These are phyloP conservation scores for Nephrocerus scutellatus DNA, from an alignment of 2,888 invertebrate genomes.

Conservation along the genomic window DNA sequence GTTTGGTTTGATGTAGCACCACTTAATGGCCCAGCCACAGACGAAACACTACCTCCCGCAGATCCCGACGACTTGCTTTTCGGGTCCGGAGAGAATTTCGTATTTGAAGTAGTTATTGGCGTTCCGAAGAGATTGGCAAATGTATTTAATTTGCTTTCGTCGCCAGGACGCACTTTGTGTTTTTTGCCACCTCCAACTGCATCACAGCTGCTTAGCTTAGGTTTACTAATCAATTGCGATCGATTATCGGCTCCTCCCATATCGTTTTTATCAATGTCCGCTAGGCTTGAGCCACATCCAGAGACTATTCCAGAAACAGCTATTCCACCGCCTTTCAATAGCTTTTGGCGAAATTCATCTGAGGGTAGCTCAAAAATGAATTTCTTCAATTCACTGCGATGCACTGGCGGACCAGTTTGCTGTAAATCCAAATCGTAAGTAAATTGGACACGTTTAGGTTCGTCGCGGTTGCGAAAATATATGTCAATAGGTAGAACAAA, in stretches of 20 bases:
- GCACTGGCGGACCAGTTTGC: constrained; percentile 64
- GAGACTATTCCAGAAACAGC: constrained; percentile 40
- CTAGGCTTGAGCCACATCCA: constrained; percentile 17
- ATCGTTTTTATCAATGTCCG: constrained; percentile 53
- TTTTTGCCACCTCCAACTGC: constrained; percentile 47
- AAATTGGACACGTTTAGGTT: constrained; percentile 77
- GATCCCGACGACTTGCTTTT: too few relatives aligned
- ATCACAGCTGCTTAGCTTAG: constrained; percentile 51
- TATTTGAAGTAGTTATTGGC: constrained; percentile 63
- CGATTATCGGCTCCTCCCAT: constrained; percentile 51
- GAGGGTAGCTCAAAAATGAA: constrained; percentile 77
- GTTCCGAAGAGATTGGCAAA: constrained; percentile 78
- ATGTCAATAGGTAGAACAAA: constrained; percentile 86
- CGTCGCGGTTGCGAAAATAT: constrained; percentile 79
- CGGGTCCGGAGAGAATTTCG: constrained; percentile 49
- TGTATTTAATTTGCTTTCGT: constrained; percentile 54
- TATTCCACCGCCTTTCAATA: constrained; percentile 79
- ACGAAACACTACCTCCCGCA: constrained; percentile 14
- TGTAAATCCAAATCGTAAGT: constrained; percentile 82
- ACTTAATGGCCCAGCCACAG: constrained; percentile 4
- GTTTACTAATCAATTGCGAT: constrained; percentile 61
- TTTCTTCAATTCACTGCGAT: constrained; percentile 68
- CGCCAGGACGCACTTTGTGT: constrained; percentile 54
- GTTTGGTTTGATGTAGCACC: constrained; percentile 20
- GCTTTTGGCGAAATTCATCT: constrained; percentile 81